Evolutionary conservation across 2,888 invertebrate genomes (phyloP).

Genomic region (Trichacis sp.): DNA sequence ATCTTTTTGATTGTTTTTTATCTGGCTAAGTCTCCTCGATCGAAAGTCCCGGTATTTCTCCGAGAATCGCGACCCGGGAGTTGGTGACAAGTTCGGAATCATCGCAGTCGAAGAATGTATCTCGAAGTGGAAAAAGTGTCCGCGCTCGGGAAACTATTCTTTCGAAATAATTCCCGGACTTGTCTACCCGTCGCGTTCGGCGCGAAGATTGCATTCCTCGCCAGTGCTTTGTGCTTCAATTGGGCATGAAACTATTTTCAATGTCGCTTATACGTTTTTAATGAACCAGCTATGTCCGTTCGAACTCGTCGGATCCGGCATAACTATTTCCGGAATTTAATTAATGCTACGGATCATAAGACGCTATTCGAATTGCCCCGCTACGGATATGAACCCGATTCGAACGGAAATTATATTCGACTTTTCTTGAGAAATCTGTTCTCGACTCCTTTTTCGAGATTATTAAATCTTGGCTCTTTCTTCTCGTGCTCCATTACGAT

Average conservation of each 20-base stretch:
- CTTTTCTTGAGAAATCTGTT: slow-evolving; percentile 53
- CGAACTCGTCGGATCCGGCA: slow-evolving; percentile 34
- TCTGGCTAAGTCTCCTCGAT: too few species aligned
- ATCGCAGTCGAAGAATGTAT: slow-evolving; percentile 15
- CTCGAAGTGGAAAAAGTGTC: slow-evolving; percentile 13
- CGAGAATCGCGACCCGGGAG: not conserved
- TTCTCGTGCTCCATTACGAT: too few species aligned
- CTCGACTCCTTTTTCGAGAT: too few species aligned
- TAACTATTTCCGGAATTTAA: slow-evolving; percentile 61
- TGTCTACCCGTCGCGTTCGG: slow-evolving; percentile 17
- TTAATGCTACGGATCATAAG: slow-evolving; percentile 61
- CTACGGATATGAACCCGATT: slow-evolving; percentile 59
- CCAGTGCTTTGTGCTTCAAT: slow-evolving; percentile 49
- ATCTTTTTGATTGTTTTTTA: too few species aligned
- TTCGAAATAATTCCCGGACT: slow-evolving; percentile 22
- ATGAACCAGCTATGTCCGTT: slow-evolving; percentile 49
- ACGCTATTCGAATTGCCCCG: slow-evolving; percentile 53
- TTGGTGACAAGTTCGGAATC: not conserved
- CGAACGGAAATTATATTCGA: slow-evolving; percentile 62
- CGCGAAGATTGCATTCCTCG: slow-evolving; percentile 43
- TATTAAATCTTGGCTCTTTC: slow-evolving; percentile 52
- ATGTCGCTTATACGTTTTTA: slow-evolving; percentile 51
- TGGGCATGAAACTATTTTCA: slow-evolving; percentile 57
- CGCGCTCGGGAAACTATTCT: slow-evolving; percentile 19
- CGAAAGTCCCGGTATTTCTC: not conserved